Evolutionary conservation across 1,140 invertebrate genomes (phyloP), one percentile per base, ranked within the genome.

Genomic region (Sitophilus oryzae): DNA sequence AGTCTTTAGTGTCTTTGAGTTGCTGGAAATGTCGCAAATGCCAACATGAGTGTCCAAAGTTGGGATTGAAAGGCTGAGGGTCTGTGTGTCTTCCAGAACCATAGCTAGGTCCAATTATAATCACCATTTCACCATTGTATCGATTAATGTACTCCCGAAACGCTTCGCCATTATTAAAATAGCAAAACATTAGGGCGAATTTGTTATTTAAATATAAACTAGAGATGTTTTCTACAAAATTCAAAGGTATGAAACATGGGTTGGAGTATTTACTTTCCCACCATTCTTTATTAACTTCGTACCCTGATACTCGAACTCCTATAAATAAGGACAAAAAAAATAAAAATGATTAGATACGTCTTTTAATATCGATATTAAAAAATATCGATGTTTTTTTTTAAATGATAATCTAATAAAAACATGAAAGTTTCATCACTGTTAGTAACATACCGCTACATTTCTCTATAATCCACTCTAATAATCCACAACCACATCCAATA

Each of bases 71-170:
- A 0, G 85, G 84, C 54, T 75, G 69, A 0, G 85, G 85, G 62
- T 84, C 78, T 4, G 84, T 84, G 58, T 80, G 78, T n/a, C 82
- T 78, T 41, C 79, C 76, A 55, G 76, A 68, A 1, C 75, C 77
- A n/a, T 78, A 68, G n/a, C 71, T 73, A 0, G 85, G 84, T 3
- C 86, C 86, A 58, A 88, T 84, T 10, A 88, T 79, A 52, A 88
- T 74, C 4, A 88, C 59, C 37, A 81, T 72, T 18, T 71, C 72
- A 1, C 85, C 86, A 2, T 48, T 56, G 65, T 78, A 88, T 40
- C 74, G 60, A 22, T 72, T 66, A n/a, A 88, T 65, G 63, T 89
- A 88, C 6, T 82, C 69, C 4, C 71, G 52, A 69, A 88, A 88
- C 14, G 83, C 83, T 4, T 48, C 25, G 1, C 77, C 76, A 57